These are phyloP conservation scores for Amphipoea lucens DNA, from an alignment of 2,888 invertebrate species.

Conservation along the genomic window DNA sequence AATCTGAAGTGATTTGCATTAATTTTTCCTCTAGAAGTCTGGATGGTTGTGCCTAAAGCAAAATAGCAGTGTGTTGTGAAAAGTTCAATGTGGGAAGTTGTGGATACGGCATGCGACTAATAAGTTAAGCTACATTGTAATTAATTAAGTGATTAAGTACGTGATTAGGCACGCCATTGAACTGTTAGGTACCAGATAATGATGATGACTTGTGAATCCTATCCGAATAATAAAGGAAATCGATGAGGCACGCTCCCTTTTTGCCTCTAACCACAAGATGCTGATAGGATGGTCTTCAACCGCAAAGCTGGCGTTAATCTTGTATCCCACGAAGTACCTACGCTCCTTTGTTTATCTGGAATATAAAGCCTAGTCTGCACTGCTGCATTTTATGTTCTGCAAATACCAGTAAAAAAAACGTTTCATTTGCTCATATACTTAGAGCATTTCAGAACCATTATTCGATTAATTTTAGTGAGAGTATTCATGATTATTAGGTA, in stretches of 20 bases:
- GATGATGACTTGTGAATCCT: conserved; percentile 61
- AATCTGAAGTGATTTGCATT: conserved; percentile 5
- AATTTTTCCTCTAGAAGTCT: neutral
- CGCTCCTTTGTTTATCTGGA: conserved; percentile 12
- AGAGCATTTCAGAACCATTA: neutral
- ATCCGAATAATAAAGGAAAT: conserved; percentile 69
- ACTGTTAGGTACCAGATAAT: conserved; percentile 44
- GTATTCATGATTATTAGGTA: neutral
- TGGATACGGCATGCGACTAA: conserved; percentile 18
- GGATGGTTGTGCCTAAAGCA: neutral
- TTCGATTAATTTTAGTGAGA: neutral
- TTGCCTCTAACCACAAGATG: conserved; percentile 52
- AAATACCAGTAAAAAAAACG: neutral
- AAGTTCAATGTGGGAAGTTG: neutral
- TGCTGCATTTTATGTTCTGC: neutral
- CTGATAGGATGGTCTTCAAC: conserved; percentile 45
- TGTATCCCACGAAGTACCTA: conserved; percentile 40
- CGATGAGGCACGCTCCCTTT: conserved; percentile 64
- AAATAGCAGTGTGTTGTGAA: neutral
- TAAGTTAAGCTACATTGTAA: conserved; percentile 40
- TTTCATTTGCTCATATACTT: neutral
- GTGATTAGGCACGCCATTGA: conserved; percentile 58
- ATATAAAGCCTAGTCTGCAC: conserved; percentile 10
- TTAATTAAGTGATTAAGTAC: conserved; percentile 45
- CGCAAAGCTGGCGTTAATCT: conserved; percentile 64